Evolutionary conservation across 2,797 vertebrate species (phyloP).

Genomic region (Cyprinodon diabolis): DNA sequence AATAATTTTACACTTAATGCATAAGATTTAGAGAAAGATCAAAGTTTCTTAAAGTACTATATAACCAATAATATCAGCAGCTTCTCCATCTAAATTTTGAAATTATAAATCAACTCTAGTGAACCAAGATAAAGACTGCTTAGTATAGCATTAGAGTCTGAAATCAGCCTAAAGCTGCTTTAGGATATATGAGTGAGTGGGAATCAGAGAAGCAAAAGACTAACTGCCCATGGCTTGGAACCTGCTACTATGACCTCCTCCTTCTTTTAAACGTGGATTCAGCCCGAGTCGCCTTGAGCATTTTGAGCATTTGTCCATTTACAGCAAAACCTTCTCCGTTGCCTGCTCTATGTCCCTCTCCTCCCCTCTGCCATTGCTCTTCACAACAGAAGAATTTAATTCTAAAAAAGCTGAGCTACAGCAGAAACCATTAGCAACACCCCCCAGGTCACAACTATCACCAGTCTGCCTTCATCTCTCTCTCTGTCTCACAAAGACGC

Average conservation of each 20-base stretch:
- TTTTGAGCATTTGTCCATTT: conserved; percentile 72
- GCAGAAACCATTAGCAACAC: conserved; percentile 61
- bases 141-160: conserved; percentile 37
- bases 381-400: conserved; percentile 64
- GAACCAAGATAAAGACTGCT: conserved; percentile 41
- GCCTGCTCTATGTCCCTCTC: conserved; percentile 49
- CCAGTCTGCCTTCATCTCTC: conserved; percentile 4
- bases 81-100: conserved; percentile 16
- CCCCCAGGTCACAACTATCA: conserved; percentile 5
- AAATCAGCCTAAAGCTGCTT: conserved; percentile 40
- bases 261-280: conserved; percentile 58
- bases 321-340: conserved; percentile 61
- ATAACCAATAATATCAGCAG: not conserved
- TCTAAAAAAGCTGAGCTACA: conserved; percentile 78
- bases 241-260: conserved; percentile 17
- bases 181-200: conserved; percentile 33
- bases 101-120: conserved; percentile 37
- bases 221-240: conserved; percentile 40
- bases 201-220: conserved; percentile 53
- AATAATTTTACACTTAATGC: not conserved
- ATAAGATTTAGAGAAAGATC: not conserved
- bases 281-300: conserved; percentile 41
- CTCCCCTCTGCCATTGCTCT: conserved; percentile 35
- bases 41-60: not conserved
- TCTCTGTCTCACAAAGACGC: conserved; percentile 14